Base-by-base conservation (phyloP, 2,113 vertebrate genomes). In the Callithrix jacchus region DNA sequence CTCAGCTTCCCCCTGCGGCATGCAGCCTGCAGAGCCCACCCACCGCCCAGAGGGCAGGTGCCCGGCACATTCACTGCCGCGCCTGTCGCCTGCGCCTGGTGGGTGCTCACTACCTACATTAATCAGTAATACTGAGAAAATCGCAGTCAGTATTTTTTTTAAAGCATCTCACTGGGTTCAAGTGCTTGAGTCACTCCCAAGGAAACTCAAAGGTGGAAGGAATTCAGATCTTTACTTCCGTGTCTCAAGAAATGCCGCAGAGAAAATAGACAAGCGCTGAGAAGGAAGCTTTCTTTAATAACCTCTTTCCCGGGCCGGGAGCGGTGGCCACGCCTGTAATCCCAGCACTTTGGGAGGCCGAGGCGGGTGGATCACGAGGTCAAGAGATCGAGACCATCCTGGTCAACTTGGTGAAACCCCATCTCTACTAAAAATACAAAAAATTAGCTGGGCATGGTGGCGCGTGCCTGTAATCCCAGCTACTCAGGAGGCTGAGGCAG, bases 111-210 rank as follows among this genome's bases (percentile, higher is more conserved):
- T 2, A 17, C 25, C 14, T 68, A 68, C 68, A 25, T 2, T 4
- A 4, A 68, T 68, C 9, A 13, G 21, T 0, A 21, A 8, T 0
- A 6, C 68, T 5, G 6, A 20, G 35, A 58, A 25, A 8, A 14
- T 3, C 8, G 61, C 4, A 4, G 0, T 27, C 10, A 0, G 17
- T 11, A 10, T 7, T 1, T 47, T 70, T 13, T 7, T 1, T 47
- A 25, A 13, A n/a, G 32, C 5, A 2, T 18, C 42, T 3, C 37
- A 2, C 35, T 6, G 6, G n/a, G n/a, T 11, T 13, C 17, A 2
- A n/a, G 30, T 13, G 14, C 25, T 11, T 0, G 32, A 42, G 68
- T 23, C 27, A 37, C 11, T 8, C 8, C 10, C 25, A 1, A 74
- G 35, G 23, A 74, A n/a, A n/a, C 64, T 32, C 23, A 47, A 32